Base-by-base conservation (phyloP, 2,888 invertebrate genomes). In the Thera britannica region DNA sequence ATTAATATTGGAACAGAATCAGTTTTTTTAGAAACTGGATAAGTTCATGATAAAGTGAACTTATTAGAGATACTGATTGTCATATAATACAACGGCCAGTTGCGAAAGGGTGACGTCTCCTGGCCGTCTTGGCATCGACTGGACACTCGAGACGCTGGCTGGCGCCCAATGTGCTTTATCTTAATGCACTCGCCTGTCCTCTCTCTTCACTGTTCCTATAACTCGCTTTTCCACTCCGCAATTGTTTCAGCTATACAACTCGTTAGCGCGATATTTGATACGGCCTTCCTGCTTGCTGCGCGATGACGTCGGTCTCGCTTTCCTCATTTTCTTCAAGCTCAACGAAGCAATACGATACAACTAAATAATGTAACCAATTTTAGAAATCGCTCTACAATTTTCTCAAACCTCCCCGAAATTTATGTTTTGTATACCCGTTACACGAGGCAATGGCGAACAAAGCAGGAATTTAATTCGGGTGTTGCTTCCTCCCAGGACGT, bases 71-170 rank as follows among this genome's bases (percentile, higher is more conserved):
- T 59, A 65, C 61, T 51, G 58, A 61, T 66, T 67, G 67, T 65
- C 65, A 60, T 68, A 64, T 69, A 69, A 67, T 66, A 64, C 49
- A 63, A 61, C 59, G 64, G 55, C 66, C 65, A 63, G 72, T 72
- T 62, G 56, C 68, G 66, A 72, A 69, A 58, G 72, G 67, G 72
- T 72, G 72, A 72, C 72, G 76, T 76, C 81, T 78, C 73, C 72
- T 77, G 78, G 70, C 78, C 76, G 83, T 82, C 83, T 90, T 90
- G 89, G 90, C 91, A 87, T 75, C 77, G 77, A 79, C 78, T 77
- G 87, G 88, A 85, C 87, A 91, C 92, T 92, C 84, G 89, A 92
- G 90, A 90, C 87, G 87, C 87, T 92, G 93, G 91, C 92, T 77
- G 74, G 75, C 81, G 83, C 90, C 92, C 92, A 92, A 90, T 79